Evolutionary conservation across 2,888 invertebrate genomes (phyloP), one percentile per base, ranked within the genome.

Genomic region (Caenorhabditis angaria): DNA sequence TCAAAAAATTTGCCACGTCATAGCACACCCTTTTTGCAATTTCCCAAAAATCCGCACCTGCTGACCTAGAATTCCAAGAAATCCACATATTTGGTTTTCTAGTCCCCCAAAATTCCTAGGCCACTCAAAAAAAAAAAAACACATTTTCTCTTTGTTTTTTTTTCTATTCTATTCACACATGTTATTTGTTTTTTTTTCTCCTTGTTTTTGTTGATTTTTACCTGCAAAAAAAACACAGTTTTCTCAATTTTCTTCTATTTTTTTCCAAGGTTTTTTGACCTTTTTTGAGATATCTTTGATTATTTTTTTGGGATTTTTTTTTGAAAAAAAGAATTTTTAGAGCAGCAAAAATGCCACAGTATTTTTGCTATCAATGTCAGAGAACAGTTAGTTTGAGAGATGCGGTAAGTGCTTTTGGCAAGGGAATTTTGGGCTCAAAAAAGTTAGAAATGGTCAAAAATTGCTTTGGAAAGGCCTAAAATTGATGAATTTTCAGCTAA

Each of bases 321-420:
- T 20, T 41, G 25, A 27, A 32, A 48, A 47, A 47, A 50, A 32
- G 10, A 20, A 22, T 10, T 25, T 47, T 48, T 47, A 50, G 2
- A 20, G 18, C 25, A 56, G 28, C 1, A 58, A 53, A 20, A 32
- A 70, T 69, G 64, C 61, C 71, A 1, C 63, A 58, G 47, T 76
- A 70, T 32, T 76, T 47, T 59, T 78, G 78, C 47, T 68, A 78
- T 58, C 60, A 58, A n/a, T 78, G 78, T 35, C 20, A 29, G 14
- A 57, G 57, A 20, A 50, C 57, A 12, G 76, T 78, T 12, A 55
- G 60, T 27, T 22, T 72, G 28, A 41, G 64, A 35, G 57, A 67
- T 27, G 32, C 54, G 18, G 67, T 67, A 47, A 57, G 54, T 65
- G 51, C 2, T 25, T 29, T 35, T 55, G n/a, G n/a, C n/a, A n/a